Evolutionary conservation across 2,113 vertebrate genomes (phyloP), one percentile per base, ranked within the genome.

Genomic region (human (Homo sapiens)): DNA sequence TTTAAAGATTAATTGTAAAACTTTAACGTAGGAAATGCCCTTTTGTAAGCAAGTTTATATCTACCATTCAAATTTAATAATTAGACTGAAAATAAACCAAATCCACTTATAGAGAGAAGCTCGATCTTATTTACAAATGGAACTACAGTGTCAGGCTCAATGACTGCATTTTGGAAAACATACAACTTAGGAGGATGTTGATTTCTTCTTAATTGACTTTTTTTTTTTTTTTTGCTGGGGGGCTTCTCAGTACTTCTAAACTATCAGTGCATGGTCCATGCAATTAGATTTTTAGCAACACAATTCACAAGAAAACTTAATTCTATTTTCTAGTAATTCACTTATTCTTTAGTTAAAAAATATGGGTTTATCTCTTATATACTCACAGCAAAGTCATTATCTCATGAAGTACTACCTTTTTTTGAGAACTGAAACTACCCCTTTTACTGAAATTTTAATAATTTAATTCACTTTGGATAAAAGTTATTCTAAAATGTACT

Each of bases 121-220:
- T 98, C 94, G 97, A 96, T 98, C 94, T 98, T 97, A 98, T 98
- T 98, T 98, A 98, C 94, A 97, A 98, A 98, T 98, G 97, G 96
- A 98, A 98, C 98, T 98, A 94, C 98, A 98, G 96, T 97, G 98
- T 98, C 97, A 98, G 96, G 73, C 95, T 98, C 98, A 97, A 96
- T 98, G 98, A 98, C 43, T 96, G 97, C 97, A 98, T 98, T 98
- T 98, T 97, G 86, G 97, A 98, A 98, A 98, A 97, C 97, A 96
- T 96, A 89, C 93, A 98, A 92, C 98, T 98, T 98, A 97, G 97
- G 97, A 98, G 96, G 96, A 98, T 97, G 96, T 97, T 98, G 95
- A 98, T 98, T 98, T 98, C 96, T 94, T 98, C 98, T 98, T 97
- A 93, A 79, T 97, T 97, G 96, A 97, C 96, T 97, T 98, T 92